Evolutionary conservation across 2,888 invertebrate species (phyloP).

Genomic region (Napeogenes sylphis): DNA sequence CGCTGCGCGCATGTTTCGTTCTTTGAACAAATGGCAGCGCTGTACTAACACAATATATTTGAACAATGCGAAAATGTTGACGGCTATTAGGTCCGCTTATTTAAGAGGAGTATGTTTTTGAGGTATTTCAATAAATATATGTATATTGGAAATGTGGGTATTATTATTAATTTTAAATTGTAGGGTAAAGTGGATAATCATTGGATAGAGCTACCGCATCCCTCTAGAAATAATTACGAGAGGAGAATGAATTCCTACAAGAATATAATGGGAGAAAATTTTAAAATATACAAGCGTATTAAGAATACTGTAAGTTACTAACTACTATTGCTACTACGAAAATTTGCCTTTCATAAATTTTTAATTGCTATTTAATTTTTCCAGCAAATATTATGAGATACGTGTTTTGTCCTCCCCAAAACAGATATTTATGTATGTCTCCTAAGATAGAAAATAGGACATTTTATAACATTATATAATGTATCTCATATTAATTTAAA

Average conservation of each 20-base stretch:
- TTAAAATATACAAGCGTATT: constrained; percentile 41
- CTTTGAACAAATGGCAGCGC: constrained; percentile 31
- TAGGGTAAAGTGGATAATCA: constrained; percentile 60
- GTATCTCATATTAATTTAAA: not conserved
- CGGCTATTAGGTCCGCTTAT: constrained; percentile 41
- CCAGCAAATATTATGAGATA: too few species aligned
- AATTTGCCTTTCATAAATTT: not conserved
- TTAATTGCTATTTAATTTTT: too few species aligned
- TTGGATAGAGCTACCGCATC: constrained; percentile 40
- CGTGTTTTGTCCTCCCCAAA: not conserved
- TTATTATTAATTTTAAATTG: too few species aligned
- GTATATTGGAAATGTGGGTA: not conserved
- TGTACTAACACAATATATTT: constrained; percentile 19
- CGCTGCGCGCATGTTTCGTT: constrained; percentile 13
- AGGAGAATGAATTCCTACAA: constrained; percentile 38
- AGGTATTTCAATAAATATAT: not conserved
- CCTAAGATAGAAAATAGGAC: too few species aligned
- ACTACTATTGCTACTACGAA: not conserved
- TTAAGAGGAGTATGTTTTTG: constrained; percentile 40
- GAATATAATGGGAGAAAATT: constrained; percentile 41
- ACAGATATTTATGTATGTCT: too few species aligned
- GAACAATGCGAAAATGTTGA: constrained; percentile 44
- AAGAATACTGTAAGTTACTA: constrained; percentile 40
- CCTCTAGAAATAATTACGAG: constrained; percentile 35
- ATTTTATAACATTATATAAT: too few species aligned